Base-by-base conservation (phyloP, 2,113 vertebrate species). In the Boulengerochromis microlepis region DNA sequence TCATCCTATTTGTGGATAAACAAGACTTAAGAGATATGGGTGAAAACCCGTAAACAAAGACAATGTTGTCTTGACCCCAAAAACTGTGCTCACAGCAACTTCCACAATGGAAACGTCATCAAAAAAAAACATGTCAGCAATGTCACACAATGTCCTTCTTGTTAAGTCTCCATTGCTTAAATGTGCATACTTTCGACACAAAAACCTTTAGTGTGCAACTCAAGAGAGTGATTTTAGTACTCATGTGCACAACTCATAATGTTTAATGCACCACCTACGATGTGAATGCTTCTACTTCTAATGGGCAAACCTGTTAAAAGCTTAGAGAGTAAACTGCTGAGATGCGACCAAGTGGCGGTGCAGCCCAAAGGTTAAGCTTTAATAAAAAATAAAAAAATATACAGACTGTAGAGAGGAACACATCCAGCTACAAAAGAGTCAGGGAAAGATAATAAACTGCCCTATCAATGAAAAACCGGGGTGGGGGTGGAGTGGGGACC, bases 61-160 rank as follows among this genome's bases (percentile, higher is more conserved):
- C 88, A 87, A 82, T 92, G 87, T 91, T 94, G 93, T 95, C 84
- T 87, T 92, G 84, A 89, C 81, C 84, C 81, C 38, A 87, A 88
- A 93, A 93, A 90, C 42, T 69, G 85, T 2, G 74, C 91, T 88
- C 83, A 91, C 86, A 91, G 94, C 92, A 93, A 92, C 86, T 94
- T 95, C 74, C 82, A 92, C 84, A 74, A 91, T 91, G 86, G 81
- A 92, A 93, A 91, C 86, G 52, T 91, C 81, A 91, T 86, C 76
- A 89, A 86, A 95, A 91, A 91, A 89, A 24, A 82, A 1, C 59
- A 87, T 38, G 69, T 93, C 91, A 92, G 92, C 93, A 95, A 94
- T 93, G 91, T 93, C 91, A 90, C 11, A 95, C 93, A 95, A 93
- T 93, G 92, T 29, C 94, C 91, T 93, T 94, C 85, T 93, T 94